Conservation (phyloP, 1,140 invertebrate species). For the Halesus radiatus region DNA sequence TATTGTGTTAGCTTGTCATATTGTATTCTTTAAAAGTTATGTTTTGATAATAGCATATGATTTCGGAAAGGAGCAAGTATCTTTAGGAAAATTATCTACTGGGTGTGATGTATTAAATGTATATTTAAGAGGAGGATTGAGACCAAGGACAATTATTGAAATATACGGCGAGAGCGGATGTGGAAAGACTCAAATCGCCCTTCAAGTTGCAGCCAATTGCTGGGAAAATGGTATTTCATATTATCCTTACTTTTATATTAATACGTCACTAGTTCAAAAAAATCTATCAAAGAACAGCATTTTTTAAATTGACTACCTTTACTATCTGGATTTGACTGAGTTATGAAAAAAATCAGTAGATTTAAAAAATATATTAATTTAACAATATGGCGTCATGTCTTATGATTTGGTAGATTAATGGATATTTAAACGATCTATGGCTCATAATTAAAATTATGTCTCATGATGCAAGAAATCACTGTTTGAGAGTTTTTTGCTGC, state of each 20-base stretch:
- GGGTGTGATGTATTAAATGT: conserved; percentile 76
- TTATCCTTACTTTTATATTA: not conserved
- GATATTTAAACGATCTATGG: not conserved
- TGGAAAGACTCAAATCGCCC: conserved; percentile 88
- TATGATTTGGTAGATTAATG: conserved; percentile 28
- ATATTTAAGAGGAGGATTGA: conserved; percentile 80
- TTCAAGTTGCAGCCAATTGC: conserved; percentile 75
- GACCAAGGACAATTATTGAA: conserved; percentile 83
- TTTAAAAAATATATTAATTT: no score
- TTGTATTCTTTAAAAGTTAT: no score
- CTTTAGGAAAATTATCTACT: conserved; percentile 68
- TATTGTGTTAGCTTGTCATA: not conserved
- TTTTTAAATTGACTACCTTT: no score
- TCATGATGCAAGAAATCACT: not conserved
- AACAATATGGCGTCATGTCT: no score
- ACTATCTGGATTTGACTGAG: no score
- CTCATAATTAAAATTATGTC: not conserved
- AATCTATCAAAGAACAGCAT: no score
- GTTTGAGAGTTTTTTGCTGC: no score
- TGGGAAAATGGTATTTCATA: conserved; percentile 49
- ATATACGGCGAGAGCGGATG: conserved; percentile 85
- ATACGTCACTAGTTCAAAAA: no score
- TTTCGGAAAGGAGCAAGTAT: not conserved
- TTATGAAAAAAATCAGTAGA: no score
- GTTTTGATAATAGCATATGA: conserved; percentile 7